Percentiles rank a stretch among this genome's conserved stretches.
These are phyloP conservation scores for Actinostola sp. DNA, from an alignment of 92 coral and sea anemone species.

Conservation along the genomic window DNA sequence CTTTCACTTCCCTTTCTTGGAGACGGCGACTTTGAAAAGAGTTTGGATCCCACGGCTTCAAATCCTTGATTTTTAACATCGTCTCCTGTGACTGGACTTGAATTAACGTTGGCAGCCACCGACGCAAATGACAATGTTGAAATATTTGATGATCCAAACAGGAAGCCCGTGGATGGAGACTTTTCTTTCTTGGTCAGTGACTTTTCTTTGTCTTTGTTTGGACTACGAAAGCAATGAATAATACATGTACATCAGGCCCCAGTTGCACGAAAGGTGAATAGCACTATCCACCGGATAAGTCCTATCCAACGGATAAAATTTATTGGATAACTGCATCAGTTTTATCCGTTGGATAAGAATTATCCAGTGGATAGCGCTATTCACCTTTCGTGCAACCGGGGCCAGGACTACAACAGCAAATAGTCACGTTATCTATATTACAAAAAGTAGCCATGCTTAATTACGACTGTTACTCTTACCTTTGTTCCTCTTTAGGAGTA, in stretches of 20 bases:
- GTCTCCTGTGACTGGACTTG: conserved; percentile 15
- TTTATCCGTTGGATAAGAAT: too few species aligned
- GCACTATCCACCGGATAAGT: too few species aligned
- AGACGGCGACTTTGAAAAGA: conserved; percentile 24
- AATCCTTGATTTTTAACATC: conserved; percentile 43
- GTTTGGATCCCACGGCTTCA: conserved; percentile 62
- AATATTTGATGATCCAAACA: conserved; percentile 81
- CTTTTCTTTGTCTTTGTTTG: background rate
- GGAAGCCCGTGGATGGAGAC: conserved; percentile 35
- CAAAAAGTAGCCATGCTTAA: too few species aligned
- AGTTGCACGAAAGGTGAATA: too few species aligned
- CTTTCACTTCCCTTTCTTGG: conserved; percentile 25
- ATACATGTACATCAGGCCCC: too few species aligned
- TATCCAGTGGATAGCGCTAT: too few species aligned
- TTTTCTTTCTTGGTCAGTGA: conserved; percentile 3
- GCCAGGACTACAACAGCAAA: background rate
- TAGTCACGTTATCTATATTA: background rate
- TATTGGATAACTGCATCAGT: too few species aligned
- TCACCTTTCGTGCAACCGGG: too few species aligned
- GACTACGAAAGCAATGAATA: background rate
- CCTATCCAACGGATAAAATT: too few species aligned
- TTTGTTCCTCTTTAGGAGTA: too few species aligned
- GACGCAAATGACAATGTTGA: conserved; percentile 74
- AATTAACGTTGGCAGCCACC: conserved; percentile 38
- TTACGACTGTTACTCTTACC: too few species aligned